Conservation (phyloP, 2,113 vertebrate species). For the Pristiophorus japonicus region DNA sequence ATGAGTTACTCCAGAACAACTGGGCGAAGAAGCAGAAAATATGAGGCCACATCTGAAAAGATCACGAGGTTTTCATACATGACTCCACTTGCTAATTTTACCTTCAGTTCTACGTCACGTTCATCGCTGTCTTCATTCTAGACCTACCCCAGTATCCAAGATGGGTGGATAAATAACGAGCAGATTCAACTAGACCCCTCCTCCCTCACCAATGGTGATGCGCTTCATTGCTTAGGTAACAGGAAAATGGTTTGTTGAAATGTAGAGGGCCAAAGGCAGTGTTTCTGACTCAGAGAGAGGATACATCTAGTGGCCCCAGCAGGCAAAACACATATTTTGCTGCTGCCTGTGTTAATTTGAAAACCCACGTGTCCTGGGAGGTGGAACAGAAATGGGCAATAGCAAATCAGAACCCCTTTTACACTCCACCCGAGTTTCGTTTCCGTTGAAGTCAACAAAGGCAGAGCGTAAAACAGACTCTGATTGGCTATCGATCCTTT, state of each 20-base stretch:
- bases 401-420: background rate
- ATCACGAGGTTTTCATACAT: background rate
- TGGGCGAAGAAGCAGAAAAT: background rate
- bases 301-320: background rate
- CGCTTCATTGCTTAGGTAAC: background rate
- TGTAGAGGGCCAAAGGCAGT: background rate
- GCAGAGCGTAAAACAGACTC: background rate
- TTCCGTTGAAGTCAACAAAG: background rate
- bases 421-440: background rate
- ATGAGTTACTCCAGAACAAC: background rate
- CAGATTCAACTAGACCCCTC: background rate
- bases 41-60: background rate
- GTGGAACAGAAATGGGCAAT: background rate
- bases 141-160: background rate
- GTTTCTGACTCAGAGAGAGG: background rate
- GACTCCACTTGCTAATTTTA: background rate
- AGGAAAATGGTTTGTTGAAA: background rate
- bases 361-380: background rate
- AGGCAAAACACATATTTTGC: background rate
- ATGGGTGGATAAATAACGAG: background rate
- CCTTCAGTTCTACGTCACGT: background rate
- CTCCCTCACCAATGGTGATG: background rate
- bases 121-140: background rate
- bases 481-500: background rate
- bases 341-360: background rate